These are phyloP conservation scores for Mareca penelope DNA, from an alignment of 2,797 vertebrate genomes.

Conservation along the genomic window DNA sequence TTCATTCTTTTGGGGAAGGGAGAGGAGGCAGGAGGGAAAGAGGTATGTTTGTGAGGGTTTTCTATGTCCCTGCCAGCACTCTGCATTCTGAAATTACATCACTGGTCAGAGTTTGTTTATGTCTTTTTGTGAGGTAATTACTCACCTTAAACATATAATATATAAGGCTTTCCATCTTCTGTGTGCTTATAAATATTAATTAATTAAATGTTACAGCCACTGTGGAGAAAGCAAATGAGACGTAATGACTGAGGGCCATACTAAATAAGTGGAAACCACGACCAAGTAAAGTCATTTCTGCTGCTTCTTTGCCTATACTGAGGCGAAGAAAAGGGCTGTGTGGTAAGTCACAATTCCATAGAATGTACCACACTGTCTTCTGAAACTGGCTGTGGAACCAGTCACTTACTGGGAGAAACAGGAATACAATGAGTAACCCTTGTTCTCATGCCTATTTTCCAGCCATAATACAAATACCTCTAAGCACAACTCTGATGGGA, in stretches of 20 bases:
- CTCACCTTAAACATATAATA: neutral
- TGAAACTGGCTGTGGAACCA: neutral
- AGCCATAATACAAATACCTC: neutral
- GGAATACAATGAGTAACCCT: neutral
- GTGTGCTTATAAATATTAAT: neutral
- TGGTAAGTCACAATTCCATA: neutral
- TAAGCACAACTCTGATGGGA: neutral
- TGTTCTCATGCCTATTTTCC: neutral
- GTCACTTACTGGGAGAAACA: neutral
- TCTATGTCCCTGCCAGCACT: neutral
- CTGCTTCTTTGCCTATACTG: neutral
- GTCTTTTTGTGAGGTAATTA: conserved; percentile 1
- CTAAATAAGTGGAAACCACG: neutral
- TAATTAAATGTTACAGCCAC: neutral
- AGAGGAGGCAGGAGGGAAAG: neutral
- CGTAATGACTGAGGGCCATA: neutral
- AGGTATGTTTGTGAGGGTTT: neutral
- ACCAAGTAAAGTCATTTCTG: neutral
- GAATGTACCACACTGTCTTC: neutral
- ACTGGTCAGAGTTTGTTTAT: neutral
- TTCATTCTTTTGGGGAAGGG: neutral
- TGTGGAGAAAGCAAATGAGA: neutral
- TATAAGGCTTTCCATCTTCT: neutral
- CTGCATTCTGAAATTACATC: neutral
- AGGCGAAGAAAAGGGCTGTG: neutral